A percentile compares a stretch with the other conserved stretches of the same genome.
These are phyloP conservation scores for Pangasius djambal DNA, from an alignment of 2,797 vertebrate genomes.

Conservation along the genomic window DNA sequence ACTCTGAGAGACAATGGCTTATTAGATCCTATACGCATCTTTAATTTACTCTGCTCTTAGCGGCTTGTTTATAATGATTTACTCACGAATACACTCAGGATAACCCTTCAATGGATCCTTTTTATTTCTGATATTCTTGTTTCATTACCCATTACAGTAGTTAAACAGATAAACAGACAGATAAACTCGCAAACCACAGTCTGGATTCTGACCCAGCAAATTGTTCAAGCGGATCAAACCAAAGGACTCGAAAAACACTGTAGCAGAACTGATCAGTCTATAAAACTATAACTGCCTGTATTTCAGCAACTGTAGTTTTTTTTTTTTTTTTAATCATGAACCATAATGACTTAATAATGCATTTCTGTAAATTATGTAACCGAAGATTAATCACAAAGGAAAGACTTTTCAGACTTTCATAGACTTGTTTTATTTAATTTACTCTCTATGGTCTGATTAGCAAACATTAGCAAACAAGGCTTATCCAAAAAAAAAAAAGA, in stretches of 20 bases:
- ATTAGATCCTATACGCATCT: not conserved
- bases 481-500: not conserved
- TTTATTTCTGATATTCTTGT: not conserved
- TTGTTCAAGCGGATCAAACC: not conserved
- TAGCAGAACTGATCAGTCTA: no score
- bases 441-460: not conserved
- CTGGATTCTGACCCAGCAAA: not conserved
- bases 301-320: not conserved
- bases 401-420: not conserved
- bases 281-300: not conserved
- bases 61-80: not conserved
- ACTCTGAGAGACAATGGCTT: not conserved
- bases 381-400: not conserved
- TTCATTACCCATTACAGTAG: not conserved
- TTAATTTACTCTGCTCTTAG: not conserved
- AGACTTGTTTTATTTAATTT: not conserved
- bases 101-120: not conserved
- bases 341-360: not conserved
- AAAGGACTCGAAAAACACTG: no score
- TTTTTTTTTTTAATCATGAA: not conserved
- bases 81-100: not conserved
- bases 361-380: not conserved
- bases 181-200: not conserved
- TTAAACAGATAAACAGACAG: not conserved
- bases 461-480: not conserved